Evolutionary conservation across 2,113 vertebrate species (phyloP).

Genomic region (Acanthochromis polyacanthus): DNA sequence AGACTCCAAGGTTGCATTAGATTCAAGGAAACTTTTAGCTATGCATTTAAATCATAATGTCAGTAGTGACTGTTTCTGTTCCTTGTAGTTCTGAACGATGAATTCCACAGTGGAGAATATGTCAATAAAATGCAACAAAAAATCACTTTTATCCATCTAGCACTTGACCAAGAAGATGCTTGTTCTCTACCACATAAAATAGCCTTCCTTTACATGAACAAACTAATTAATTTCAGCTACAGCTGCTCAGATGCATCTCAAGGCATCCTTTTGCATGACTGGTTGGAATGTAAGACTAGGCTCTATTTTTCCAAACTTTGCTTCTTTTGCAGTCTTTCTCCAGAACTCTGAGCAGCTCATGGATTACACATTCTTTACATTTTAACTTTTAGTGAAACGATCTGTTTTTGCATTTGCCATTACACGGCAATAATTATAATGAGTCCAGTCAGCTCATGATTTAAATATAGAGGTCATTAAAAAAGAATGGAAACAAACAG

Average conservation of each 20-base stretch:
- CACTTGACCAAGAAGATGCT: not conserved
- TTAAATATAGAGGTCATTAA: not conserved
- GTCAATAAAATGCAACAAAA: not conserved
- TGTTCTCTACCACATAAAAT: not conserved
- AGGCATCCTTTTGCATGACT: not conserved
- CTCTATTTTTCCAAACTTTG: not conserved
- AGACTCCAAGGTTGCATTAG: too few relatives aligned
- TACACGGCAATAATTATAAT: not conserved
- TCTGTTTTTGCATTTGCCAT: not conserved
- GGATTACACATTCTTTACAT: not conserved
- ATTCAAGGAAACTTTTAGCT: too few relatives aligned
- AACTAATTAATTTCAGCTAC: conserved; percentile 6
- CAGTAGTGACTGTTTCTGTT: not conserved
- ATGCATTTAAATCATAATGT: too few relatives aligned
- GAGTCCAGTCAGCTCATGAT: not conserved
- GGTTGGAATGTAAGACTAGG: not conserved
- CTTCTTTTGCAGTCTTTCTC: not conserved
- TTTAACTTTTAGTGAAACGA: not conserved
- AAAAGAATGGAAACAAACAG: not conserved
- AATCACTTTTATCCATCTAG: not conserved
- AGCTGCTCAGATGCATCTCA: not conserved
- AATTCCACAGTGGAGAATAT: conserved; percentile 3
- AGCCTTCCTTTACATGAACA: not conserved
- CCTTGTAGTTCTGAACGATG: not conserved
- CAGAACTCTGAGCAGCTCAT: not conserved